phyloP scores from a whole-genome alignment of 2,797 vertebrate species.

The Loriculus beryllinus region DNA sequence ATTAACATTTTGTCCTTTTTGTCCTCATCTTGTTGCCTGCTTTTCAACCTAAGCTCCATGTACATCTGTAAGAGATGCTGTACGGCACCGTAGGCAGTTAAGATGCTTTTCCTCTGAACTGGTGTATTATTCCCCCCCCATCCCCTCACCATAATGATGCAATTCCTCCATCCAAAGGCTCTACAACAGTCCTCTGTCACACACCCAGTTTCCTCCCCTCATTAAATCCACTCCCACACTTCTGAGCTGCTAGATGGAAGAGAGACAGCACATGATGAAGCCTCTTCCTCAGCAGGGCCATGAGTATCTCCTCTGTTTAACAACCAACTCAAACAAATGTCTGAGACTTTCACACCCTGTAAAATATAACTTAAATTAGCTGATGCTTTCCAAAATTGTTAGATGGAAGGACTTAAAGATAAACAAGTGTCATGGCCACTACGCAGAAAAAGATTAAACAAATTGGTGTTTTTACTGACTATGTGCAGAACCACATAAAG shows the following conservation, averaged over 20 bases:
- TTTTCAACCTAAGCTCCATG: neutral
- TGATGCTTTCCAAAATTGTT: neutral
- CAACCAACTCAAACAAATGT: neutral
- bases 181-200: neutral
- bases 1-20: too few relatives aligned
- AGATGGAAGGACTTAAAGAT: neutral
- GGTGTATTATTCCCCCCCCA: neutral
- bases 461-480: neutral
- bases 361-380: neutral
- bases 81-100: neutral
- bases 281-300: neutral
- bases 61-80: neutral
- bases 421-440: neutral
- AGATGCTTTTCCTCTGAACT: neutral
- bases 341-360: neutral
- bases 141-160: neutral
- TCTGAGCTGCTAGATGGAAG: neutral
- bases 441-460: neutral
- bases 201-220: neutral
- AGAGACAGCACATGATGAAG: neutral
- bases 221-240: neutral
- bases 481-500: neutral
- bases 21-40: neutral
- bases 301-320: neutral
- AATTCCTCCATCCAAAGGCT: neutral